These are phyloP conservation scores for Mythimna pallens DNA, from an alignment of 2,888 invertebrate genomes.

Conservation along the genomic window DNA sequence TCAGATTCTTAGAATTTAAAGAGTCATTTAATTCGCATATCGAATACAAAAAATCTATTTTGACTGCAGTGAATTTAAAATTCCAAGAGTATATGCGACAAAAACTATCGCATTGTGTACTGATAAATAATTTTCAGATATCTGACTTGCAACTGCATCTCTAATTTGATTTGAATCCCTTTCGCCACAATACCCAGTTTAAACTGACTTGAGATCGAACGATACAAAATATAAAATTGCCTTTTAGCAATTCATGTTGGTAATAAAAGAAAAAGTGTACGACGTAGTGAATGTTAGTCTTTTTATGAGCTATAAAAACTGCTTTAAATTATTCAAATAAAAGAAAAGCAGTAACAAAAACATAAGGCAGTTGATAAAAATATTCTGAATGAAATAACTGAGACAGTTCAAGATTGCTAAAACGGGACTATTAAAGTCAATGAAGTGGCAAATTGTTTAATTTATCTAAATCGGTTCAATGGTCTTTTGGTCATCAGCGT, in stretches of 20 bases:
- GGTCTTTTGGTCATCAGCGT: slow-evolving; percentile 26
- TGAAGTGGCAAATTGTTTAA: slow-evolving; percentile 52
- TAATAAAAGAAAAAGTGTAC: slow-evolving; percentile 24
- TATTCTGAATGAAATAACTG: slow-evolving; percentile 38
- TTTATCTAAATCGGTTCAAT: slow-evolving; percentile 25
- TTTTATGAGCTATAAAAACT: slow-evolving; percentile 56
- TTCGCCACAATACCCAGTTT: slow-evolving; percentile 6
- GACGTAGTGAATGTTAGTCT: slow-evolving; percentile 40
- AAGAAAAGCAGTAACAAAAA: slow-evolving; percentile 38
- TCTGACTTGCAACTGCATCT: slow-evolving; percentile 12
- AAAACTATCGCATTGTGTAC: slow-evolving; percentile 30
- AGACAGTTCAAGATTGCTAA: slow-evolving; percentile 23
- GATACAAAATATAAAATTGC: slow-evolving; percentile 2
- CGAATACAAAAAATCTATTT: background rate
- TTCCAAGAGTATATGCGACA: background rate
- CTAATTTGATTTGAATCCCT: slow-evolving; percentile 8
- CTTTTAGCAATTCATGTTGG: background rate
- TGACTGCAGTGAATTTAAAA: background rate
- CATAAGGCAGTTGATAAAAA: slow-evolving; percentile 32
- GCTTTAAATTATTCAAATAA: slow-evolving; percentile 36
- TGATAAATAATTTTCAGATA: slow-evolving; percentile 5
- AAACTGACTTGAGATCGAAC: slow-evolving; percentile 8
- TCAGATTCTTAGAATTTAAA: slow-evolving; percentile 26
- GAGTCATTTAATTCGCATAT: background rate
- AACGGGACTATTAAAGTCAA: slow-evolving; percentile 37